Base-by-base conservation (phyloP, 1,140 invertebrate species). In the Oreohelix idahoensis region DNA sequence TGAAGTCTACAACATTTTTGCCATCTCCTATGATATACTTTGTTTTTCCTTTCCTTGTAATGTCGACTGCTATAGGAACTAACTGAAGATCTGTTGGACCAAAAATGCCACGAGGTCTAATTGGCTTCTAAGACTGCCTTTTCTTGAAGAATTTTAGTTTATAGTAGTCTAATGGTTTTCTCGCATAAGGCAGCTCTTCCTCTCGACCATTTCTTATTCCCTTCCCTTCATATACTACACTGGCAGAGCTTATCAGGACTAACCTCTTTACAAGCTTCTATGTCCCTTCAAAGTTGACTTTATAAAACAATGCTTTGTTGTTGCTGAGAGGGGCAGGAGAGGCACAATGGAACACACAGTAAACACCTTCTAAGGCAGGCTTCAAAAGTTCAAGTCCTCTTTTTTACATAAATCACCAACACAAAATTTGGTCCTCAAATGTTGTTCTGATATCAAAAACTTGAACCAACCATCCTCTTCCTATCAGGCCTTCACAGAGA, bases 91-190 rank as follows among this genome's bases (percentile, higher is more conserved):
- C 90, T 23, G 87, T 53, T 17, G 90, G 90, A 32, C 90, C 90
- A 87, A 91, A 91, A 36, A 91, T 91, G 0, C 90, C 90, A 83
- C 91, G 90, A 51, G 90, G 90, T 63, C 90, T 79, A 66, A 70
- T 91, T 89, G 17, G 89, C 86, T 38, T 80, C 83, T 23, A 91
- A 77, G 8, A 90, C 88, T 58, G 85, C 89, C 88, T 91, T 88
- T 85, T 91, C 90, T 74, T 91, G 90, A 8, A 89, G 78, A 36
- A 91, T 90, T 83, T 91, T 91, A 0, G 90, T 91, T 70, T 91
- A 81, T 91, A 91, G 77, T 87, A 87, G 75, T 91, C 90, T 26
- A 91, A 81, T 0, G 90, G 89, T 69, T 83, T 84, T 10, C 36
- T 32, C 20, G 90, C 90, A 83, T 91, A 91, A 13, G 90, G 90